A percentile compares a stretch with the other conserved stretches of the same genome.
Conservation (phyloP, 2,888 invertebrate species). For the Scotopteryx bipunctaria region DNA sequence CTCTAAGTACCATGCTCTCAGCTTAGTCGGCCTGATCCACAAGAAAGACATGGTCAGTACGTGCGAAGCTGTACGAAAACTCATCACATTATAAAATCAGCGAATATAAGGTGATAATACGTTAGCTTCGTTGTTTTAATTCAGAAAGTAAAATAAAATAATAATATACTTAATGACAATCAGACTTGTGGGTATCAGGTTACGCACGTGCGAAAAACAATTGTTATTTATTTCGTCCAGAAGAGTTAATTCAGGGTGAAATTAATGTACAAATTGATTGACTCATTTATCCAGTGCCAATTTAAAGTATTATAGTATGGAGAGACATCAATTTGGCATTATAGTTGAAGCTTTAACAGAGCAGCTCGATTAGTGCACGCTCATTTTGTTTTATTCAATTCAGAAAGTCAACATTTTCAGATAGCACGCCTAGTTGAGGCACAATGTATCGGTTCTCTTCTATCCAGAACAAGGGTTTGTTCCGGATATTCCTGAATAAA, state of each 20-base stretch:
- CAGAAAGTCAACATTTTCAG: no score
- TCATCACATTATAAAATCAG: no score
- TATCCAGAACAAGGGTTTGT: no score
- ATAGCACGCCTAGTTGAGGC: no score
- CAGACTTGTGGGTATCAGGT: slow-evolving; percentile 27
- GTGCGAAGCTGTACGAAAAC: no score
- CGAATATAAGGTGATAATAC: no score
- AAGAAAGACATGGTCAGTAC: no score
- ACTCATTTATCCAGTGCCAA: slow-evolving; percentile 48
- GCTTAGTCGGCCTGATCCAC: no score
- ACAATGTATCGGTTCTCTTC: no score
- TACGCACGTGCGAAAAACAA: slow-evolving; percentile 37
- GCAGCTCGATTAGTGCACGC: slow-evolving; percentile 1
- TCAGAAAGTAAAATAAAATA: background rate
- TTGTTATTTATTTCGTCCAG: slow-evolving; percentile 39
- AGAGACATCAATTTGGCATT: slow-evolving; percentile 43
- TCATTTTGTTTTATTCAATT: background rate
- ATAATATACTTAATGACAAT: slow-evolving; percentile 15
- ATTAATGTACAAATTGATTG: slow-evolving; percentile 50
- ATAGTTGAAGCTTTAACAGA: slow-evolving; percentile 21
- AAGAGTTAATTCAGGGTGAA: slow-evolving; percentile 43
- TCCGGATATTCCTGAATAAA: no score
- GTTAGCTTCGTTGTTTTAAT: no score
- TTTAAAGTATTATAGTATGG: slow-evolving; percentile 43
- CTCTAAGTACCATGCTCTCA: no score